These are phyloP conservation scores for Psophia crepitans DNA, from an alignment of 2,113 vertebrate genomes.

Conservation along the genomic window DNA sequence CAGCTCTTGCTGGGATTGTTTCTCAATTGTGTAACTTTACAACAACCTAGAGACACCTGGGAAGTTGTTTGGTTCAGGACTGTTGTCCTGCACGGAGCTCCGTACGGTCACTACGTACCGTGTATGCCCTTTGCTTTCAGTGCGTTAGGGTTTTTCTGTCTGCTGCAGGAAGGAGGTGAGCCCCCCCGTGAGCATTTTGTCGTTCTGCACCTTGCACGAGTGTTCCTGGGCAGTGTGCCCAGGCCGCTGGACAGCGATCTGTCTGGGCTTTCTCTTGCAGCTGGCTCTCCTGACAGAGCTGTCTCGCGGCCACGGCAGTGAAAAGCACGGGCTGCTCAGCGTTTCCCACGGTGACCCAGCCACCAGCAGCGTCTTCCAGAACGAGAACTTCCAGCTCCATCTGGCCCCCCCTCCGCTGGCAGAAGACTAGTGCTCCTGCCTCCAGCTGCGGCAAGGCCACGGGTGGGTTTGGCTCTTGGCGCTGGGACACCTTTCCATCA, in stretches of 20 bases:
- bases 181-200: neutral
- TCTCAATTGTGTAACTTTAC: neutral
- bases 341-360: constrained; percentile 70
- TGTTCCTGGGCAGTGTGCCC: neutral
- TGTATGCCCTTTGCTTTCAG: neutral
- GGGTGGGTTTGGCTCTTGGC: neutral
- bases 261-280: constrained; percentile 68
- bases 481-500: neutral
- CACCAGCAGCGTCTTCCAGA: constrained; percentile 82
- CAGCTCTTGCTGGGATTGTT: neutral
- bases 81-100: neutral
- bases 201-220: no score
- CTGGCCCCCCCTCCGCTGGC: constrained; percentile 85
- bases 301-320: constrained; percentile 70
- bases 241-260: neutral
- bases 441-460: neutral
- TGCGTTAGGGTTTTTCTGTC: neutral
- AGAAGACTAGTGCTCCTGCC: constrained; percentile 75
- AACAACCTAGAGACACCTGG: neutral
- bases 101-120: fast-evolving
- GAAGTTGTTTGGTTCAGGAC: neutral
- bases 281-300: constrained; percentile 89
- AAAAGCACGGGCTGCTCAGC: constrained; percentile 76
- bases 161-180: neutral
- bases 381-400: constrained; percentile 87